phyloP scores from a whole-genome alignment of 2,888 invertebrate genomes.

The Saturnia pavonia region DNA sequence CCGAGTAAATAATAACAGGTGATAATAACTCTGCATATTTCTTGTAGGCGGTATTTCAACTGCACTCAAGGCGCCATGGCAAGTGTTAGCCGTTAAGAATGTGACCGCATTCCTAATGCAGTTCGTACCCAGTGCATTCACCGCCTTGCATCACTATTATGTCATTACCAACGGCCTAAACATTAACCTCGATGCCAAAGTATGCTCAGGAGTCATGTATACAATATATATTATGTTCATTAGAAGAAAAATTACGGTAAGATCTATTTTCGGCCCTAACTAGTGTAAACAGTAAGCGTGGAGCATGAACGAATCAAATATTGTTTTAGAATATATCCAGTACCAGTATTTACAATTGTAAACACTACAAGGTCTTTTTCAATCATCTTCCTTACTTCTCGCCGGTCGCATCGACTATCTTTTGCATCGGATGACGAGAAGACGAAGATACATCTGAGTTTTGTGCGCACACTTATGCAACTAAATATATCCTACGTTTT shows the following conservation, averaged over 20 bases:
- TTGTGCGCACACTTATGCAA: too few species aligned
- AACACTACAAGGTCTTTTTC: too few species aligned
- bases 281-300: neutral
- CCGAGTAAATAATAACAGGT: neutral
- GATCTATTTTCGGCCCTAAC: neutral
- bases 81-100: slow-evolving; percentile 71
- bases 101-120: slow-evolving; percentile 68
- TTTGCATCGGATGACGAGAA: too few species aligned
- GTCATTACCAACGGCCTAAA: slow-evolving; percentile 69
- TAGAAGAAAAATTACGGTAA: neutral
- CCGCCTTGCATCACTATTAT: slow-evolving; percentile 65
- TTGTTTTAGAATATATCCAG: neutral
- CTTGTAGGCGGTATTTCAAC: slow-evolving; percentile 32
- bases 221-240: neutral
- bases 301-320: neutral
- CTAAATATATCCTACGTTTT: too few species aligned
- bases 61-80: slow-evolving; percentile 61
- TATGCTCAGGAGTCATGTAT: slow-evolving; percentile 1
- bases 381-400: too few species aligned
- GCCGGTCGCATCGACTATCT: too few species aligned
- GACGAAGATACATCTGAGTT: too few species aligned
- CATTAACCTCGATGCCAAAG: slow-evolving; percentile 43
- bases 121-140: slow-evolving; percentile 55
- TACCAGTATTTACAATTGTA: too few species aligned
- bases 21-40: neutral